Base-by-base conservation (phyloP, 2,888 invertebrate species). In the Nezara viridula region DNA sequence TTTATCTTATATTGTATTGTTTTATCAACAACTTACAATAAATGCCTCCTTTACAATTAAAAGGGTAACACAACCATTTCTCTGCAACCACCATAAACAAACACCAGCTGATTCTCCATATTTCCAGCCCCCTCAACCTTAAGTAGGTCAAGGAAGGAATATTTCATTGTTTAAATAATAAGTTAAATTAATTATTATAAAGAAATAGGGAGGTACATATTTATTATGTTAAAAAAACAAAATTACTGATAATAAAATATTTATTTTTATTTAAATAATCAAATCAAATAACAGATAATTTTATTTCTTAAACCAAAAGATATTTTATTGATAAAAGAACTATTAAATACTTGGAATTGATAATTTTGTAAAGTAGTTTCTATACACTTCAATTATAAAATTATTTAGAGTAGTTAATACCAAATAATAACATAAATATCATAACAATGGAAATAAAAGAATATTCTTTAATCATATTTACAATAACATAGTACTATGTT, bases 61-160 rank as follows among this genome's bases (percentile, higher is more conserved):
- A 81, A 47, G 14, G n/a, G n/a, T 40, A 81, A 44, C 40, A 81
- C 81, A 81, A 47, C 44, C 81, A 81, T 81, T 81, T 44, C 37
- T 24, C 24, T 40, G 40, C 81, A 81, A 81, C 4, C n/a, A 47
- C 44, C 44, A 81, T 40, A 81, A 40, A 81, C 81, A 44, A 81
- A 81, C 81, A 81, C 81, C 81, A 81, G 81, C 81, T 81, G 81
- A n/a, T 47, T 81, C 81, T 81, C 81, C 44, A 81, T 81, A 40
- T 81, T 81, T 81, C 81, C 81, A 81, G 81, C 81, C 81, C 81
- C 24, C 81, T 81, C 81, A 81, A 2, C 24, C 44, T 2, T n/a
- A 81, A 81, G 19, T 81, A 81, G 81, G 81, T 81, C 81, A 81
- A 81, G 81, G 81, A 21, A 81, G 24, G n/a, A n/a, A 4, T n/a